Percentiles rank a stretch among this genome's conserved stretches.
These are phyloP conservation scores for Lytechinus pictus DNA, from an alignment of 35 echinoderm and acorn worm genomes.

Conservation along the genomic window DNA sequence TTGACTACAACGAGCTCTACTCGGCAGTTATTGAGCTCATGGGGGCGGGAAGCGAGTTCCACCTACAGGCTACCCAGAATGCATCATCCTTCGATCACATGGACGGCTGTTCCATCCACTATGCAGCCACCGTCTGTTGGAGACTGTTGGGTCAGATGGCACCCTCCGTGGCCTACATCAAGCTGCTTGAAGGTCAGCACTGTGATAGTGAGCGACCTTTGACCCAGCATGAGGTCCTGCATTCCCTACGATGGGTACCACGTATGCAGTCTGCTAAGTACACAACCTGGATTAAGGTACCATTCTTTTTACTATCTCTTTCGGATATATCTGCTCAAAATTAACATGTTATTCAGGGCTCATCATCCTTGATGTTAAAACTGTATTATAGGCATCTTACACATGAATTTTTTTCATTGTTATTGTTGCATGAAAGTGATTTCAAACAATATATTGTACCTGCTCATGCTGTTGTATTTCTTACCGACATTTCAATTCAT, in stretches of 20 bases:
- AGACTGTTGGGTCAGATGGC: constrained; percentile 81
- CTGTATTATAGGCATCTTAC: too few relatives aligned
- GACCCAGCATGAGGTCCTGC: constrained; percentile 76
- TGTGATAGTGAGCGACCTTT: constrained; percentile 71
- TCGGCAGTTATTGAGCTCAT: constrained; percentile 82
- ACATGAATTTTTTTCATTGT: too few relatives aligned
- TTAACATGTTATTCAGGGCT: too few relatives aligned
- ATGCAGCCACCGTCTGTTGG: constrained; percentile 77
- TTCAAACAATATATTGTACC: too few relatives aligned
- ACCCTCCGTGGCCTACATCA: constrained; percentile 95
- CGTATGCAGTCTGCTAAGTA: constrained; percentile 81
- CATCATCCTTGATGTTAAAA: too few relatives aligned
- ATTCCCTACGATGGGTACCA: constrained; percentile 94
- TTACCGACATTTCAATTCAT: too few relatives aligned
- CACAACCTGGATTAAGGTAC: constrained; percentile 86
- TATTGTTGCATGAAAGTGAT: too few relatives aligned
- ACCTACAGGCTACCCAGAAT: constrained; percentile 61
- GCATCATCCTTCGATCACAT: constrained; percentile 67
- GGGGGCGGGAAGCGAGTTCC: constrained; percentile 76
- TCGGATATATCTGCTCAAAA: too few relatives aligned
- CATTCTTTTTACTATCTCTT: too few relatives aligned
- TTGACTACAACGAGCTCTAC: constrained; percentile 99
- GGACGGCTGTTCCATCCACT: constrained; percentile 89
- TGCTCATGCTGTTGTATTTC: too few relatives aligned
- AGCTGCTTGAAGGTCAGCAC: constrained; percentile 89